Base-by-base conservation (phyloP, 2,888 invertebrate genomes). In the Taenaris catops region DNA sequence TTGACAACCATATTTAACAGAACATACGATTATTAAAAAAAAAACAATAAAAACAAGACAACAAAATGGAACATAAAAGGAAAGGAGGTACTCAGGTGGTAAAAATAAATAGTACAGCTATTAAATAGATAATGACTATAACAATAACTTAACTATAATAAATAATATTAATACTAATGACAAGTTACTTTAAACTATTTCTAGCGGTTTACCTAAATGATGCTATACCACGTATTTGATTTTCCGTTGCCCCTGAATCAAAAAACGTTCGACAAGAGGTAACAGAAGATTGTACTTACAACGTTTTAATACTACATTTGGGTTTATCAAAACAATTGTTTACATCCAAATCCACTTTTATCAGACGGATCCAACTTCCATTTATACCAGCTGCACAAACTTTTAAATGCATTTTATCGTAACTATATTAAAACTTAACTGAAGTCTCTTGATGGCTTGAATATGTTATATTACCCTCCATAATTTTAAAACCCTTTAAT, bases 141-240 rank as follows among this genome's bases (percentile, higher is more conserved):
- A 55, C 51, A 53, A 64, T 48, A 59, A 56, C 76, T 75, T 73
- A 78, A 62, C 63, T 80, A 81, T 59, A 80, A 84, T 80, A 81
- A 86, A 86, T 83, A 81, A 71, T 74, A 76, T 73, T 84, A 84
- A 79, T 68, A 75, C 86, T 86, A 86, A 83, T 86, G 86, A 86
- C 86, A 83, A 86, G 86, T 84, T 80, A 84, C 66, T 76, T 78
- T 74, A 80, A 79, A 73, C 66, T 79, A 80, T 59, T 55, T 60
- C 86, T 84, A 84, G 73, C 83, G 81, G 79, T 76, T 79, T 74
- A 74, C 71, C 76, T 80, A 79, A 66, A 61, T 61, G 65, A 65
- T 72, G 69, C 63, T 67, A 65, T 64, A 75, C 69, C 68, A 72
- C 65, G 52, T 63, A 49, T 49, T 51, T 54, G 49, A 79, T 81